Evolutionary conservation across 2,797 vertebrate genomes (phyloP), one percentile per base, ranked within the genome.

Genomic region (Cirrhinus mrigala): DNA sequence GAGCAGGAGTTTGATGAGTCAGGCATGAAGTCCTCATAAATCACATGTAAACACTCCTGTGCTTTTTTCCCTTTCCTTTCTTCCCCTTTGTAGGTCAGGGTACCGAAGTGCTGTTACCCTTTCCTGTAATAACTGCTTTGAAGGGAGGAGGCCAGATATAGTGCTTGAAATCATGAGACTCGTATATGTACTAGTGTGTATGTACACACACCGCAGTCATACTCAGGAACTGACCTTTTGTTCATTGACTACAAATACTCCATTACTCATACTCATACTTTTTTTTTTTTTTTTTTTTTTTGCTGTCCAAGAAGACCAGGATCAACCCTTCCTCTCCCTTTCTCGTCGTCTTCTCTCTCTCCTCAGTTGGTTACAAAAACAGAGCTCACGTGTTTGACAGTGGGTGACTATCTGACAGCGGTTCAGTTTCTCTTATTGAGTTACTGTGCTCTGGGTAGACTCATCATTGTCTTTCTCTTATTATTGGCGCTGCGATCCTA

Each of bases 81-180:
- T n/a, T 83, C 20, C 66, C 11, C 33, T 78, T 69, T 50, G 54
- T 70, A 71, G 76, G 54, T 71, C 54, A 85, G 54, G 76, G 40
- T 68, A 71, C 40, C 44, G 15, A 79, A 71, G 40, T 79, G n/a
- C 16, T 68, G 73, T 79, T 78, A 37, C 40, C 27, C 66, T 79
- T 85, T 85, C 76, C 82, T 76, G 74, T 77, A 68, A 84, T 84
- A 84, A 84, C 77, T 29, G 73, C 48, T 68, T 68, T 40, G 22
- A 56, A 33, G 62, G 33, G 37, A 44, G 48, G 29, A 22, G 46
- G 82, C 48, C 73, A 68, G 33, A 56, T 16, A 48, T 83, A 27
- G 24, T 56, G 29, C 44, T 62, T 62, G 12, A 29, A 64, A 83
- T 46, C 70, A 68, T 11, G 8, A 73, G 33, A 15, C 37, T 6